Percentiles rank a stretch among this genome's conserved stretches.
These are phyloP conservation scores for Xestia c-nigrum DNA, from an alignment of 2,888 invertebrate species.

Conservation along the genomic window DNA sequence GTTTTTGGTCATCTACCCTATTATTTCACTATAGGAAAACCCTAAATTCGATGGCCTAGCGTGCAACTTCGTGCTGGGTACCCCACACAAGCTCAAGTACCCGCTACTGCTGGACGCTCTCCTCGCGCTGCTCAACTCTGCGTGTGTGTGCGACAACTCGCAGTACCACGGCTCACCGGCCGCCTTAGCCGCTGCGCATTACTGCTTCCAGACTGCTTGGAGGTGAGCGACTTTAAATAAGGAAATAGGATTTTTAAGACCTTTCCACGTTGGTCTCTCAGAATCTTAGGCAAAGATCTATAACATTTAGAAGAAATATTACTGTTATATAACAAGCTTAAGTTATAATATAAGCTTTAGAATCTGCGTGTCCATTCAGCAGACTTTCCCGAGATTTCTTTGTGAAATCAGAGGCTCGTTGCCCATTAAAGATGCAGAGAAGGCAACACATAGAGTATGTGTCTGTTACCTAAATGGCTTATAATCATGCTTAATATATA, in stretches of 20 bases:
- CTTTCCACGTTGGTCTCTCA: neutral
- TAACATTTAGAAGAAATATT: neutral
- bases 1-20: no score
- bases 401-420: no score
- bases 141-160: slow-evolving; percentile 92
- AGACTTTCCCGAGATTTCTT: no score
- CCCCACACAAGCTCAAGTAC: slow-evolving; percentile 97
- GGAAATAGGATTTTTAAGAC: neutral
- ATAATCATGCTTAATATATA: no score
- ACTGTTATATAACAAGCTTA: no score
- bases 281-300: neutral
- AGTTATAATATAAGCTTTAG: no score
- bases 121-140: slow-evolving; percentile 95
- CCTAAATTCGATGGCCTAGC: slow-evolving; percentile 98
- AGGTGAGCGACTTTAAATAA: slow-evolving; percentile 86
- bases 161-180: slow-evolving; percentile 90
- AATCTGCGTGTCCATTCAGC: no score
- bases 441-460: no score
- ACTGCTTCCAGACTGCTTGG: slow-evolving; percentile 97
- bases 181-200: slow-evolving; percentile 95
- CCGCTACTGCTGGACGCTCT: slow-evolving; percentile 96
- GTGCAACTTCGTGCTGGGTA: slow-evolving; percentile 98
- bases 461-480: no score
- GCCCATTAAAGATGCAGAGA: no score
- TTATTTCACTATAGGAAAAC: slow-evolving; percentile 91